Conservation (phyloP, 2,113 vertebrate species). For the Todiramphus chloris region DNA sequence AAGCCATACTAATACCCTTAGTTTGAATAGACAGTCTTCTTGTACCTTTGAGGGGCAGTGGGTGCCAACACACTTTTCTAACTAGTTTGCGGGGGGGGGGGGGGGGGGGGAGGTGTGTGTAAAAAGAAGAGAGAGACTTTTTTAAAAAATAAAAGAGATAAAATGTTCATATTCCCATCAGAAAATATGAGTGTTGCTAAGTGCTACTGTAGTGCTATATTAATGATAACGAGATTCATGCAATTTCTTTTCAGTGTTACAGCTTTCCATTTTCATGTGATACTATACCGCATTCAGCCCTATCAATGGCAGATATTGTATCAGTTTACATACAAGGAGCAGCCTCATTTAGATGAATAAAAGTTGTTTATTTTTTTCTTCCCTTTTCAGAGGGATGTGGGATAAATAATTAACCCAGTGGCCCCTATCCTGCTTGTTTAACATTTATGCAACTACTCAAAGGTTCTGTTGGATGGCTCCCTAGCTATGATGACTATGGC, state of each 20-base stretch:
- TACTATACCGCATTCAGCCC: not conserved
- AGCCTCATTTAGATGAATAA: not conserved
- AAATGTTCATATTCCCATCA: not conserved
- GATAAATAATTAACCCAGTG: not conserved
- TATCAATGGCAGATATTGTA: not conserved
- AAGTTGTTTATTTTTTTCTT: not conserved
- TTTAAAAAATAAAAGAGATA: not conserved
- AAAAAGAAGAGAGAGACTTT: not conserved
- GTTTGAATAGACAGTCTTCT: not conserved
- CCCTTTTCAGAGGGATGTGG: not conserved
- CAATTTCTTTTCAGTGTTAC: constrained; percentile 8
- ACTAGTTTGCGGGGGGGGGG: too few species aligned
- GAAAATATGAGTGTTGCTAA: constrained; percentile 22
- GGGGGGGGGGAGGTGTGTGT: too few species aligned
- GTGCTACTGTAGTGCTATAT: not conserved
- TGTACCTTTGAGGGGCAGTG: not conserved
- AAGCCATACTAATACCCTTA: not conserved
- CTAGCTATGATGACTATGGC: not conserved
- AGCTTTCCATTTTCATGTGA: constrained; percentile 9
- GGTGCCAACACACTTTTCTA: not conserved
- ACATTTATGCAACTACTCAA: not conserved
- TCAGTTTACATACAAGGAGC: not conserved
- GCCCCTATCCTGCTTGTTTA: not conserved
- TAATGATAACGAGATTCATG: constrained; percentile 49
- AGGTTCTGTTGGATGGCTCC: not conserved